Conservation (phyloP, 2,888 invertebrate species). For the Uropetala carovei region DNA sequence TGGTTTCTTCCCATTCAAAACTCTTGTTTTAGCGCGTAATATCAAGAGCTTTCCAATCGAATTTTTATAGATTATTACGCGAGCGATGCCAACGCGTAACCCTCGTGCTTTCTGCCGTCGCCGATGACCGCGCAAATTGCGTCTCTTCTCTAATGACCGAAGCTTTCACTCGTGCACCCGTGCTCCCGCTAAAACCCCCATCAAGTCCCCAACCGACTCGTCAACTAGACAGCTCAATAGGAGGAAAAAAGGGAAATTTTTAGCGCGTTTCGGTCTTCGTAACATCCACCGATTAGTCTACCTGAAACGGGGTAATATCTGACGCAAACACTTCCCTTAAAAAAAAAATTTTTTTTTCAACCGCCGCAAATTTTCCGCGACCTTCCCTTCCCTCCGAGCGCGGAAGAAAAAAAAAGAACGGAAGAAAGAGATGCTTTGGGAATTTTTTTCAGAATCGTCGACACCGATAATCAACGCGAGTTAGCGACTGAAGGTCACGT, state of each 20-base stretch:
- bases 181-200: neutral
- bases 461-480: conserved; percentile 17
- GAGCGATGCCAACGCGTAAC: neutral
- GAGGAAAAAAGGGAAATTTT: neutral
- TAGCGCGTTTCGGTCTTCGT: neutral
- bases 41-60: neutral
- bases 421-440: neutral
- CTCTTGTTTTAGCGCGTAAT: neutral
- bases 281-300: neutral
- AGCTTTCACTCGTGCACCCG: neutral
- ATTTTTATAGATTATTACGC: neutral
- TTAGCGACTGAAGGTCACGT: conserved; percentile 8
- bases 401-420: neutral
- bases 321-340: neutral
- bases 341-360: neutral
- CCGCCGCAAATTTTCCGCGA: neutral
- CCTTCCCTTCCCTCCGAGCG: neutral
- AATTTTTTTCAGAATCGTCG: neutral
- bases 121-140: neutral
- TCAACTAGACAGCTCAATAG: neutral
- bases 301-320: neutral
- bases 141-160: neutral
- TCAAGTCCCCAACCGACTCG: neutral
- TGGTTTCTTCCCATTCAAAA: neutral
- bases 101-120: neutral